Percentiles rank a stretch among this genome's conserved stretches.
phyloP scores from a whole-genome alignment of 2,888 invertebrate species.

The Cotesia congregata region DNA sequence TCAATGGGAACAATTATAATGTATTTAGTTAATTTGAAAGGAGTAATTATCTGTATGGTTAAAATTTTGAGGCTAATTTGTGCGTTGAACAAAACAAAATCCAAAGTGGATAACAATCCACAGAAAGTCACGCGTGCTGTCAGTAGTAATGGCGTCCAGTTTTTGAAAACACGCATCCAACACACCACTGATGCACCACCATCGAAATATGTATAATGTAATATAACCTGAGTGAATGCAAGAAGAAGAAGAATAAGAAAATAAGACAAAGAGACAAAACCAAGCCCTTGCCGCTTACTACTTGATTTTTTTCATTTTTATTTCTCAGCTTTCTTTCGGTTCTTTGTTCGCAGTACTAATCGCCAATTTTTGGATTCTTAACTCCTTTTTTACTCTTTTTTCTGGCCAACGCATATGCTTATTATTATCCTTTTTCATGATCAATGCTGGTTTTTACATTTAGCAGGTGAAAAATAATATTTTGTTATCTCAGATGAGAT shows the following conservation, averaged over 20 bases:
- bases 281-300: constrained; percentile 1
- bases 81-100: neutral
- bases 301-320: neutral
- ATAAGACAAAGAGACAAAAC: neutral
- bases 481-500: neutral
- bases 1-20: neutral
- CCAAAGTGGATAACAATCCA: neutral
- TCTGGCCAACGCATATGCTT: neutral
- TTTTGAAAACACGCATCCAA: constrained; percentile 1
- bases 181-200: neutral
- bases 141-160: neutral
- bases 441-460: neutral
- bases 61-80: neutral
- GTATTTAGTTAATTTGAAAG: neutral
- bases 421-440: neutral
- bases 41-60: neutral
- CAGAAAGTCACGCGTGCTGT: constrained; percentile 1
- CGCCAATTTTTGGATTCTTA: neutral
- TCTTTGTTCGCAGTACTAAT: neutral
- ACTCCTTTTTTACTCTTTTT: neutral
- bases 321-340: neutral
- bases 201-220: neutral
- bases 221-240: neutral
- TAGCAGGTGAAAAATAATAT: neutral
- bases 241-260: neutral